Evolutionary conservation across 2,113 vertebrate species (phyloP), one percentile per base, ranked within the genome.

Genomic region (Excalfactoria chinensis): DNA sequence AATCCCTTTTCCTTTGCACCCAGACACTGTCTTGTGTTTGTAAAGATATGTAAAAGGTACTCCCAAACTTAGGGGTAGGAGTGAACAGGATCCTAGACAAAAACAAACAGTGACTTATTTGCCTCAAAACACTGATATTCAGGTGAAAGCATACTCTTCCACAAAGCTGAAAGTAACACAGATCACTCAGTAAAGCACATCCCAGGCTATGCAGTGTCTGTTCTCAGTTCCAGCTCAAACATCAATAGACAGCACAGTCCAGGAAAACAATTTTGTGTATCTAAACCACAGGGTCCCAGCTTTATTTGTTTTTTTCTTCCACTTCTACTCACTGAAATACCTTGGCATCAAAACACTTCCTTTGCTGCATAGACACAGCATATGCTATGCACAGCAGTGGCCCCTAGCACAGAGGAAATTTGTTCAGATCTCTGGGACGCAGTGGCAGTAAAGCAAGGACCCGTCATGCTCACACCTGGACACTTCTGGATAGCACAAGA

Each of bases 141-240:
- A 73, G 68, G 32, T 32, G 34, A 55, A 25, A 7, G 14, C 40
- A 53, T 7, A 44, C 23, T 8, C 63, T 82, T 35, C 21, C 55
- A 44, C 1, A 19, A 35, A 21, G 23, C 64, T 70, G 21, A 20
- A 68, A 66, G 53, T 5, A 6, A 17, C 3, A 18, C 1, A 34
- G 32, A 44, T 34, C 28, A 41, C 62, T 8, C 34, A 41, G 9
- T 9, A 66, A 25, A 63, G 30, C 55, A 73, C 53, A 62, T 7
- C 9, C 49, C 30, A 69, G 46, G 14, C 21, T 17, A 13, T 2
- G 0, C 9, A 48, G 11, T 2, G 2, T 3, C 53, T 23, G 6
- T 26, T 40, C 37, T 37, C 81, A 37, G 11, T 32, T 73, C 35
- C 79, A 67, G 15, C 55, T 49, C 79, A 35, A 13, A 21, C 37